phyloP scores from a whole-genome alignment of 92 coral and sea anemone genomes.

The Palythoa heliodiscus region DNA sequence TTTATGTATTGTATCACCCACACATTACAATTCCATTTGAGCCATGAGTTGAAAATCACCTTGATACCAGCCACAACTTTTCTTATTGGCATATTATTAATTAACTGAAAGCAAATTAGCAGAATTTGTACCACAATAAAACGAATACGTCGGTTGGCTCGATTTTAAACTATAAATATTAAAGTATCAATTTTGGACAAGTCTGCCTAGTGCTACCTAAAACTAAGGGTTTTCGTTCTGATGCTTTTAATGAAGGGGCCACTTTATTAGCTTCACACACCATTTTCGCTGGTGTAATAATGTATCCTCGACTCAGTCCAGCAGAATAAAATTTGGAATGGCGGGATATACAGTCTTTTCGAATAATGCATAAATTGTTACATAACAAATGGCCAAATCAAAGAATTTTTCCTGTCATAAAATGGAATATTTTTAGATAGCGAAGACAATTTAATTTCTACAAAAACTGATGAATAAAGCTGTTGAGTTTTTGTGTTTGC shows the following conservation, averaged over 20 bases:
- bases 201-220: not conserved
- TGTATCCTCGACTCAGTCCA: not conserved
- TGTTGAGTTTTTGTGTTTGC: not conserved
- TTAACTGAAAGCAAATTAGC: slow-evolving; percentile 8
- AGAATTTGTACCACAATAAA: not conserved
- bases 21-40: not conserved
- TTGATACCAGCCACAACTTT: slow-evolving; percentile 5
- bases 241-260: not conserved
- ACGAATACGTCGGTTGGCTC: not conserved
- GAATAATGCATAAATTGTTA: not conserved
- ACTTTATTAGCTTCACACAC: too few relatives aligned
- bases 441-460: not conserved
- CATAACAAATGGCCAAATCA: not conserved
- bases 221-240: not conserved
- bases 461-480: not conserved
- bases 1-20: slow-evolving; percentile 17
- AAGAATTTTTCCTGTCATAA: not conserved
- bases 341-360: not conserved
- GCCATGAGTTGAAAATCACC: slow-evolving; percentile 25
- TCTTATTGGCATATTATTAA: slow-evolving; percentile 1
- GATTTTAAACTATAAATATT: not conserved
- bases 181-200: not conserved
- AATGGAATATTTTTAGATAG: not conserved
- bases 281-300: not conserved
- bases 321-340: not conserved